Evolutionary conservation across 2,888 invertebrate species (phyloP), one percentile per base, ranked within the genome.

Genomic region (Drosophila rellima): DNA sequence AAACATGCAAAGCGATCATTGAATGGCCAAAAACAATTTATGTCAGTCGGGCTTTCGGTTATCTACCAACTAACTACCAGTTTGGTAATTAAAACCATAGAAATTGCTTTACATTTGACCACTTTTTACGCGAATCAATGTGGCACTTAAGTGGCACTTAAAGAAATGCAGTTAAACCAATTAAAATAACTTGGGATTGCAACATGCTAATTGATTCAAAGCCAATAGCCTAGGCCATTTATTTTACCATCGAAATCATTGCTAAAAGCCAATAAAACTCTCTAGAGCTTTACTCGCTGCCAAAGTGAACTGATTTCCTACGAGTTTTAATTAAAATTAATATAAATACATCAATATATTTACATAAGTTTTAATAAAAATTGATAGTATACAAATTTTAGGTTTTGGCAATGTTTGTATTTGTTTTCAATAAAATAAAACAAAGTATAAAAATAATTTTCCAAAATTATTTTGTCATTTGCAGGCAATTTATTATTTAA

Each of bases 11-110:
- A 79, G 56, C 68, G 56, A 77, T 77, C 72, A 63, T 40, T 33
- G 76, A 60, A 62, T 59, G 65, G 67, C 77, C 60, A 44, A 44
- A 79, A 79, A 59, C 71, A 81, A 83, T 86, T 82, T 76, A 79
- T 80, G 70, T 66, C 66, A 45, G 35, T n/a, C 56, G 51, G 51
- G 51, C 65, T 37, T 57, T 44, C 42, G 55, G 63, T 70, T 78
- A 82, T 80, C 80, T 75, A 55, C 48, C 66, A 76, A 66, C 70
- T 59, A 74, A 64, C 76, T 74, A 74, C 66, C 73, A 61, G 61
- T 13, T 66, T 42, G 59, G 73, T 82, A 85, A 82, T 82, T 73
- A 73, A 73, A 62, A 47, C 62, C 51, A 44, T 26, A 17, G 20
- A 35, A 40, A 44, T 44, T 59, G 70, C 56, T 17, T 39, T 26